Evolutionary conservation across 2,888 invertebrate genomes (phyloP), one percentile per base, ranked within the genome.

Genomic region (Macrostomum cliftonense): DNA sequence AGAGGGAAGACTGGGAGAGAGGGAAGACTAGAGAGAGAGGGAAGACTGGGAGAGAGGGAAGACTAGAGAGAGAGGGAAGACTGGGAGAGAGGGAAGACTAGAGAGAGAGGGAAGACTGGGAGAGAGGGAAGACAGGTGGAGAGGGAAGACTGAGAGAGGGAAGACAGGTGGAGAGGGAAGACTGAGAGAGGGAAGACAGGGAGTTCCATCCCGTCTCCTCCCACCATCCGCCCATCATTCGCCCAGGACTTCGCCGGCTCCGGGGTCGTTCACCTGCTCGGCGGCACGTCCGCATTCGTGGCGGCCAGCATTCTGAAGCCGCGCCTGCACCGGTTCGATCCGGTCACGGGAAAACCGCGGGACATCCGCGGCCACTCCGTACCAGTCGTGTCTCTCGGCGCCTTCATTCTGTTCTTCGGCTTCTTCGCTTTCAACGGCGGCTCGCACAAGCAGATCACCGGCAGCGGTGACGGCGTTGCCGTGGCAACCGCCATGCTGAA

Each of bases 391-490:
- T 72, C 73, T 28, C 57, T 75, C 39, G 75, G 76, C 9, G 74
- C 73, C 1, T 71, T 76, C 58, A 70, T 76, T 46, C 63, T 76
- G 38, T 64, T 75, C 52, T 71, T 74, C 52, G 75, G 75, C 12
- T 75, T 76, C 61, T 60, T 76, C 49, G 73, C 75, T 1, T 76
- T 76, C 63, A 76, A 76, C 57, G 75, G 74, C 12, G 75, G 72
- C 2, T 73, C 73, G 0, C 60, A 70, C 56, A 66, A 67, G 1
- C 63, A 65, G 53, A 71, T 74, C 51, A 63, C 70, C 16, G 58
- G 62, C n/a, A 59, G 62, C 0, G 72, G 72, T 5, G 73, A 71
- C 53, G 71, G 73, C 0, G 62, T 59, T 2, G 59, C 62, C 1
- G 65, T 75, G 9, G 67, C 71, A 5, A 52, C 62, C 4, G 64